These are phyloP conservation scores for Gisinianus flammeolus DNA, from an alignment of 2,888 invertebrate species.

Conservation along the genomic window DNA sequence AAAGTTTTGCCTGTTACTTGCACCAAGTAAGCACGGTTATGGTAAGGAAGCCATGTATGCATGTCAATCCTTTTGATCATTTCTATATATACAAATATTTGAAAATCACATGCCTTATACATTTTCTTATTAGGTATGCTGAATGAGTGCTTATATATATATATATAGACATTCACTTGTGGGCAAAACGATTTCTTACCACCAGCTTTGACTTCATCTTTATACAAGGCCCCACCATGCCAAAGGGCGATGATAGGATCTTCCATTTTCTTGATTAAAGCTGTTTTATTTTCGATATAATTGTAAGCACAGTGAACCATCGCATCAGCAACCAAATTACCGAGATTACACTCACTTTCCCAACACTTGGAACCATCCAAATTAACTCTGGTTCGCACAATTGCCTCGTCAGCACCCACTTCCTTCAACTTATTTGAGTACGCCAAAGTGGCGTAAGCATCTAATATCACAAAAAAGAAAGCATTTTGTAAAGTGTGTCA, in stretches of 20 bases:
- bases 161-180: too few relatives aligned
- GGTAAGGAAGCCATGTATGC: slow-evolving; percentile 54
- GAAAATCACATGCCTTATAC: not conserved
- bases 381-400: slow-evolving; percentile 20
- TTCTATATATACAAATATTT: slow-evolving; percentile 12
- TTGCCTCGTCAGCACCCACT: not conserved
- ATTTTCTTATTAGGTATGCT: too few relatives aligned
- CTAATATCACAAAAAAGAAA: too few relatives aligned
- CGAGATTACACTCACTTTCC: slow-evolving; percentile 53
- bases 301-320: slow-evolving; percentile 55
- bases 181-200: slow-evolving; percentile 32
- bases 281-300: not conserved
- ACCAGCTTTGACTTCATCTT: slow-evolving; percentile 35
- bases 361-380: slow-evolving; percentile 44
- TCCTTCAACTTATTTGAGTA: not conserved
- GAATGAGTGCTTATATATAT: too few relatives aligned
- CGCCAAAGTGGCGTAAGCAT: not conserved
- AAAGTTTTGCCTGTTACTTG: slow-evolving; percentile 43
- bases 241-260: slow-evolving; percentile 45
- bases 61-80: slow-evolving; percentile 40
- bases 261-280: not conserved
- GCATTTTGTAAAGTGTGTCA: too few relatives aligned
- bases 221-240: slow-evolving; percentile 53
- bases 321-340: slow-evolving; percentile 54
- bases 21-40: slow-evolving; percentile 52